These are phyloP conservation scores for Aspidoscelis tigris DNA, from an alignment of 2,113 vertebrate species.

Conservation along the genomic window DNA sequence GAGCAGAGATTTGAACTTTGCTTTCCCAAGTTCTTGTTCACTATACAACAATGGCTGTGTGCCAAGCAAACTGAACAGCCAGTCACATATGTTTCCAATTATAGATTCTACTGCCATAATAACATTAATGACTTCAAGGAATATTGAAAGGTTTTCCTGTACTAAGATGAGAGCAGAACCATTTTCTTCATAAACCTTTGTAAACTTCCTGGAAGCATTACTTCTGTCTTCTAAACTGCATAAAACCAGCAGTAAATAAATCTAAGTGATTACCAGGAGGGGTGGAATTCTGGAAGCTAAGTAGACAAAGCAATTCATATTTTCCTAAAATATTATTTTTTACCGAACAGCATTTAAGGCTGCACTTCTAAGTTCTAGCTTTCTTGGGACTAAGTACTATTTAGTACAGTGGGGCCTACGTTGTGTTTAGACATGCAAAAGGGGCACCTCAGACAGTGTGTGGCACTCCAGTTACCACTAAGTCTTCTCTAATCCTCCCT, in stretches of 20 bases:
- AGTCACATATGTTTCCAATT: no score
- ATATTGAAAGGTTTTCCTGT: background rate
- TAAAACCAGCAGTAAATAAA: no score
- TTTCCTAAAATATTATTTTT: background rate
- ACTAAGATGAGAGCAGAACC: background rate
- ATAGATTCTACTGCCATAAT: background rate
- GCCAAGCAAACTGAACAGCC: no score
- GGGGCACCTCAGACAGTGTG: background rate
- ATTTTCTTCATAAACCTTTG: background rate
- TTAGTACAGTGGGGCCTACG: background rate
- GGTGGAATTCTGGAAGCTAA: background rate
- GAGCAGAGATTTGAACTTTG: no score
- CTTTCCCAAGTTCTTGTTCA: no score
- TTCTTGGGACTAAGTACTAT: background rate
- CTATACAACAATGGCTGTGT: no score
- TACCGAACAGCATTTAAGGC: background rate
- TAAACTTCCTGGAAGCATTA: background rate
- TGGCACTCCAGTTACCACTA: no score
- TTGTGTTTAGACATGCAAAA: background rate
- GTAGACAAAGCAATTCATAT: background rate
- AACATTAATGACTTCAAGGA: background rate
- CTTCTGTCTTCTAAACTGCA: no score
- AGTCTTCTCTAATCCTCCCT: no score
- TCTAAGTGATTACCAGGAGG: no score
- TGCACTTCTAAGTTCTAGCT: no score